Base-by-base conservation (phyloP, 1,140 invertebrate genomes). In the Nasonia giraulti region DNA sequence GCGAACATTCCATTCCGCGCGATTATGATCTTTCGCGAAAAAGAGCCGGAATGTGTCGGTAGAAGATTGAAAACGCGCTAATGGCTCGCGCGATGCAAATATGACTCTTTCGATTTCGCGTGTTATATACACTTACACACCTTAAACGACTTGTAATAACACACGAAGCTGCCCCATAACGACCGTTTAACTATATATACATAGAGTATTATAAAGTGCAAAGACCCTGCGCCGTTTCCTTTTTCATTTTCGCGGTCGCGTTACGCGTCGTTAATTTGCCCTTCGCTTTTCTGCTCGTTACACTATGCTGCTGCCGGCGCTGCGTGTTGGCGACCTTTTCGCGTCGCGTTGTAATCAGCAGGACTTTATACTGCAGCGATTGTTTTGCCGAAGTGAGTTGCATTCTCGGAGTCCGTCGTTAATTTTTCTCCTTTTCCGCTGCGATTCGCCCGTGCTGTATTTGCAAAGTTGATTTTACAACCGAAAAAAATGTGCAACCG, bases 41-140 rank as follows among this genome's bases (percentile, higher is more conserved):
- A 62, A 62, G 14, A 20, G 55, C 17, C 55, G 55, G 55, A 62
- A 62, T 62, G 55, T n/a, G 40, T 62, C 6, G 55, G 40, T 44
- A 44, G 1, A 27, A 84, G 82, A 85, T 81, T 85, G 79, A 69
- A 82, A 82, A 85, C 23, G 55, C 27, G 69, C 74, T 77, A 80
- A 82, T 78, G 80, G 80, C 44, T 78, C 37, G 17, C 37, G 17
- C 47, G 12, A 79, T 82, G 73, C 80, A 79, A 86, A 81, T 79
- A 80, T 75, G 69, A 81, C 66, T 82, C 66, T 62, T 62, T 62
- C 55, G 55, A 62, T 62, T n/a, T 62, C 14, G n/a, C 33, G 5
- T 37, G 33, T 37, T 37, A 37, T 37, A 37, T 8, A 44, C 2
- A 77, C 20, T n/a, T 23, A 23, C 17, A 75, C 11, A 40, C 20